Evolutionary conservation across 2,888 invertebrate genomes (phyloP).

Genomic region (Mythimna vitellina): DNA sequence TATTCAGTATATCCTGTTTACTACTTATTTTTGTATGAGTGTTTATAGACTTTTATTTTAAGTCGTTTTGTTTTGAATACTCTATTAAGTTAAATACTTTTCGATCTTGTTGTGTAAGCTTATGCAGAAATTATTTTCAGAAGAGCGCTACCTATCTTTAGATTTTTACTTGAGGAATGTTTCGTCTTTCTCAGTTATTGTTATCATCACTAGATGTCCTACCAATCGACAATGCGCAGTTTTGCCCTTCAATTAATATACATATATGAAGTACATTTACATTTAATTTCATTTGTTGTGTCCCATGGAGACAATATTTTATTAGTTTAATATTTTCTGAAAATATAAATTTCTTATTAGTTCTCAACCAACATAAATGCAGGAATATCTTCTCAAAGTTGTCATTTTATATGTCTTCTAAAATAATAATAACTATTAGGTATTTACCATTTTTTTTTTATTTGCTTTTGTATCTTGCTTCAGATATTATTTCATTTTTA

Average conservation of each 20-base stretch:
- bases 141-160: not conserved
- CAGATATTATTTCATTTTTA: not conserved
- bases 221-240: not conserved
- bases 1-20: too few relatives aligned
- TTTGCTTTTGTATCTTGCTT: not conserved
- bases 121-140: too few relatives aligned
- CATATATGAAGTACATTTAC: too few relatives aligned
- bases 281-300: too few relatives aligned
- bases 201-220: not conserved
- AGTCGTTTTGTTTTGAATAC: not conserved
- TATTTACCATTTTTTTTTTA: not conserved
- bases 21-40: not conserved
- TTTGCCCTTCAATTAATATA: too few relatives aligned
- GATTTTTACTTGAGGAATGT: not conserved
- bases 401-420: not conserved
- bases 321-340: too few relatives aligned
- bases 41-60: not conserved
- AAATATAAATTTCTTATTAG: not conserved
- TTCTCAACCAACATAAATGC: not conserved
- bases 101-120: not conserved
- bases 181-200: slow-evolving; percentile 3
- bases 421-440: not conserved
- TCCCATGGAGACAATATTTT: not conserved
- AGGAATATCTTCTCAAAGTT: not conserved
- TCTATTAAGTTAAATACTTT: not conserved